Conservation (phyloP, 2,888 invertebrate species). For the Nesidiocoris tenuis region DNA sequence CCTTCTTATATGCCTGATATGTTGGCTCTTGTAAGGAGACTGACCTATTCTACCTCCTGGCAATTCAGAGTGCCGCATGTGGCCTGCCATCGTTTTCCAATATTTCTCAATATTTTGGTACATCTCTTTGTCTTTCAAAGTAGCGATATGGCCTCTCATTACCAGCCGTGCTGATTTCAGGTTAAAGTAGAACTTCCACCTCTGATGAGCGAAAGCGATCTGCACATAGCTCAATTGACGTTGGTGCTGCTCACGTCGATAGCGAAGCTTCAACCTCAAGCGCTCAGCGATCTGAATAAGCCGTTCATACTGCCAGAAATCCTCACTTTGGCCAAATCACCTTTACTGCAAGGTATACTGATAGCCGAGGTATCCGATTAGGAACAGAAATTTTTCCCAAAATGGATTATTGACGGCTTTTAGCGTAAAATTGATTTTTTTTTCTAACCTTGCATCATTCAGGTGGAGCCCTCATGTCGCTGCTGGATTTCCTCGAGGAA, state of each 20-base stretch:
- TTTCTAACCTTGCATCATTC: conserved; percentile 44
- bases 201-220: conserved; percentile 87
- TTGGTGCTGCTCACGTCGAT: conserved; percentile 79
- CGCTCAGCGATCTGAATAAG: conserved; percentile 70
- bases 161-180: no score
- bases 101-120: no score
- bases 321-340: conserved; percentile 82
- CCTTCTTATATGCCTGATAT: no score
- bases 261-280: conserved; percentile 74
- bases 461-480: conserved; percentile 87
- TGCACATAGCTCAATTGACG: conserved; percentile 94
- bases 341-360: conserved; percentile 81
- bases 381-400: neutral
- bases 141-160: no score
- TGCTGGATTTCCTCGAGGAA: conserved; percentile 91
- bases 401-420: neutral
- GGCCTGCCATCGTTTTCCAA: no score
- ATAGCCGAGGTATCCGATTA: neutral
- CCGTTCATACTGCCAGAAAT: conserved; percentile 81
- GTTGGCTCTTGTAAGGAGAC: no score
- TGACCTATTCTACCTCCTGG: no score
- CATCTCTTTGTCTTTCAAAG: no score
- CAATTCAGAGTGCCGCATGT: no score
- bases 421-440: neutral
- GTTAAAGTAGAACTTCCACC: conserved; percentile 87